Evolutionary conservation across 2,888 invertebrate genomes (phyloP).

Genomic region (Eupithecia exiguata): DNA sequence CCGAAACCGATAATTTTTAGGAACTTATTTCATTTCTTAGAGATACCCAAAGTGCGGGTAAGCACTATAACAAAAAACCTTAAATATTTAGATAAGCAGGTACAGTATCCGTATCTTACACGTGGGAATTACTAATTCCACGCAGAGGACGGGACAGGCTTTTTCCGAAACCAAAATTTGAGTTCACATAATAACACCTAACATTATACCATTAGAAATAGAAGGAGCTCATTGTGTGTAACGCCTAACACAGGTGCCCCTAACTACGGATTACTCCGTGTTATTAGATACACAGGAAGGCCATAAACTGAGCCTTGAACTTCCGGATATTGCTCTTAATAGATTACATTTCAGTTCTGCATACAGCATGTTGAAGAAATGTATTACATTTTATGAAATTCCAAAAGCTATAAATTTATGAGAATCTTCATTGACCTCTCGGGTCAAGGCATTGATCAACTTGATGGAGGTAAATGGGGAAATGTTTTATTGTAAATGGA

Average conservation of each 20-base stretch:
- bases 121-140: not conserved
- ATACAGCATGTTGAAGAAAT: not conserved
- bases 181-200: not conserved
- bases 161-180: not conserved
- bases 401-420: not conserved
- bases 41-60: too few relatives aligned
- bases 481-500: slow-evolving; percentile 39
- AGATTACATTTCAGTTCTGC: not conserved
- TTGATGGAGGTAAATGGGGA: slow-evolving; percentile 24
- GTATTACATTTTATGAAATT: not conserved
- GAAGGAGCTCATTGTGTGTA: slow-evolving; percentile 1
- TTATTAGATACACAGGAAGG: slow-evolving; percentile 41
- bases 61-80: too few relatives aligned
- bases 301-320: slow-evolving; percentile 36
- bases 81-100: not conserved
- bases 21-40: too few relatives aligned
- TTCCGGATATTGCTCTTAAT: slow-evolving; percentile 21
- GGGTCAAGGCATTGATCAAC: slow-evolving; percentile 11
- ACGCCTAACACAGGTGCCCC: slow-evolving; percentile 31
- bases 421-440: not conserved
- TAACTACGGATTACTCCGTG: slow-evolving; percentile 45
- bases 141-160: not conserved
- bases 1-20: too few relatives aligned
- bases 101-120: not conserved
- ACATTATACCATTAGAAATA: not conserved